Conservation (phyloP, 2,888 invertebrate species). For the Ichneumoninae sp. region DNA sequence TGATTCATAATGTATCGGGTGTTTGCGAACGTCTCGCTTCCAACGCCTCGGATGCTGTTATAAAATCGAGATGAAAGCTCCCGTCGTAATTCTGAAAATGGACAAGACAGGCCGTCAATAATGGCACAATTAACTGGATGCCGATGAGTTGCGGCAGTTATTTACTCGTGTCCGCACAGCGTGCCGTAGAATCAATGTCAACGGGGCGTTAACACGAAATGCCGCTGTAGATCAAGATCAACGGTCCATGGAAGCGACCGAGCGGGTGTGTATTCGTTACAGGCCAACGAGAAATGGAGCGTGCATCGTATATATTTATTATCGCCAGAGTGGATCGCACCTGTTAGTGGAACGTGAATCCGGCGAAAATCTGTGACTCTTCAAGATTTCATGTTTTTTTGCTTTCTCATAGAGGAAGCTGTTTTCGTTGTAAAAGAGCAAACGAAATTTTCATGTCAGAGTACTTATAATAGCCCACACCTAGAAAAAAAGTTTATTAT, state of each 20-base stretch:
- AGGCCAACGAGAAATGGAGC: slow-evolving; percentile 73
- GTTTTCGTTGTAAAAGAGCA: too few relatives aligned
- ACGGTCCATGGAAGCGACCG: slow-evolving; percentile 74
- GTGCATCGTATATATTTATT: slow-evolving; percentile 66
- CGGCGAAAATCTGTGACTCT: background rate
- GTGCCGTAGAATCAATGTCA: slow-evolving; percentile 57
- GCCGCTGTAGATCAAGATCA: slow-evolving; percentile 73
- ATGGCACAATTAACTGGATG: slow-evolving; percentile 55
- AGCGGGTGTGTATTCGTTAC: slow-evolving; percentile 28
- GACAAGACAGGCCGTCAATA: slow-evolving; percentile 12
- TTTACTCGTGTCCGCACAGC: slow-evolving; percentile 54
- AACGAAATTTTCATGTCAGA: too few relatives aligned
- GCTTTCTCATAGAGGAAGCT: background rate
- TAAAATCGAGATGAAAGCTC: slow-evolving; percentile 8
- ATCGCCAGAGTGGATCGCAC: slow-evolving; percentile 56
- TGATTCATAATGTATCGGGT: slow-evolving; percentile 27
- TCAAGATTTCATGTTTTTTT: background rate
- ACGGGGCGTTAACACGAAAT: slow-evolving; percentile 63
- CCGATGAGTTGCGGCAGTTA: slow-evolving; percentile 72
- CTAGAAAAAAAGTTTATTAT: too few relatives aligned
- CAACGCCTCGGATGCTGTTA: background rate
- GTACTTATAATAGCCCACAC: too few relatives aligned
- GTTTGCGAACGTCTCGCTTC: background rate
- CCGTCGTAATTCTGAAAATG: background rate
- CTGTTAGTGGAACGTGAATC: slow-evolving; percentile 52